These are phyloP conservation scores for Malacosoma neustria DNA, from an alignment of 2,888 invertebrate genomes.

Conservation along the genomic window DNA sequence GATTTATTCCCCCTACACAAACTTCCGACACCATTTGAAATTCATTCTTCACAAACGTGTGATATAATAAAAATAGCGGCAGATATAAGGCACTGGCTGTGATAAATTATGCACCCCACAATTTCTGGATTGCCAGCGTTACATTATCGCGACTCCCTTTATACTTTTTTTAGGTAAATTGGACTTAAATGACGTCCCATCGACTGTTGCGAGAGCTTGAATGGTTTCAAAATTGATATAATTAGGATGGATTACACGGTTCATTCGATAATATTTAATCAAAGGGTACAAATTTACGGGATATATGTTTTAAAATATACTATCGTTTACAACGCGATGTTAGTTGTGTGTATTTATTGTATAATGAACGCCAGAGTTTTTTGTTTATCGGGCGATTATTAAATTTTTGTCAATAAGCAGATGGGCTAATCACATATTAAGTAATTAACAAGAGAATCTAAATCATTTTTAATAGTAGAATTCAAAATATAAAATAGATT, in stretches of 20 bases:
- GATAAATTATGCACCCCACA: constrained; percentile 72
- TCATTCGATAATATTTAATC: too few relatives aligned
- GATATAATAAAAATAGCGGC: constrained; percentile 70
- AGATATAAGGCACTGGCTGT: constrained; percentile 50
- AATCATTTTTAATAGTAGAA: too few relatives aligned
- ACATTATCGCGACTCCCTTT: constrained; percentile 59
- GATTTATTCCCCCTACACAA: constrained; percentile 63
- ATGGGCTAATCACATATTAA: too few relatives aligned
- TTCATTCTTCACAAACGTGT: constrained; percentile 71
- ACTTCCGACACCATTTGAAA: constrained; percentile 72
- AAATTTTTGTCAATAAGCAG: too few relatives aligned
- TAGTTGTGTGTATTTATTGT: too few relatives aligned
- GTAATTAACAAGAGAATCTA: too few relatives aligned
- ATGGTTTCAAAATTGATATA: background rate
- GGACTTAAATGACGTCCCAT: constrained; percentile 41
- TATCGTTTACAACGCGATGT: too few relatives aligned
- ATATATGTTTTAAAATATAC: too few relatives aligned
- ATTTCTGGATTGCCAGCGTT: constrained; percentile 56
- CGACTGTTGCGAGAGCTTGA: background rate
- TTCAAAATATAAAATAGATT: too few relatives aligned
- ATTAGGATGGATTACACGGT: background rate
- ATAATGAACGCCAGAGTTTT: too few relatives aligned
- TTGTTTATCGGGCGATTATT: too few relatives aligned
- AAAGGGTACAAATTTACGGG: too few relatives aligned
- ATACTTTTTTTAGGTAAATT: constrained; percentile 52